Evolutionary conservation across 2,888 invertebrate genomes (phyloP).

Genomic region (Meteorus colon): DNA sequence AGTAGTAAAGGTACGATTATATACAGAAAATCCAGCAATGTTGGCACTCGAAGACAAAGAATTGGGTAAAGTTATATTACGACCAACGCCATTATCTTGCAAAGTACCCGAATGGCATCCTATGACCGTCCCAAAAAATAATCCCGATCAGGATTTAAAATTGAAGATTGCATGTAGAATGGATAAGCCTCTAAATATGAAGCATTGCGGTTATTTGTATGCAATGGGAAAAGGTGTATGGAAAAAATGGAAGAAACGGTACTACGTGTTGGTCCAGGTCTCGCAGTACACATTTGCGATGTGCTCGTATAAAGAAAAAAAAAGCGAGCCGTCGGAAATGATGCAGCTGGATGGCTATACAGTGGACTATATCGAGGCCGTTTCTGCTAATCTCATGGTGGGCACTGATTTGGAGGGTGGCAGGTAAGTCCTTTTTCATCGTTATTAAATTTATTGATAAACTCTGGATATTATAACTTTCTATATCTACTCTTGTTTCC

Average conservation of each 20-base stretch:
- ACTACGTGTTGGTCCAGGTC: conserved; percentile 98
- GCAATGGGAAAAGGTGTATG: conserved; percentile 97
- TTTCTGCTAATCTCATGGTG: conserved; percentile 92
- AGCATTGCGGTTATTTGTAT: conserved; percentile 97
- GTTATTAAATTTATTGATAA: too few relatives aligned
- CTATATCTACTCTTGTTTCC: neutral
- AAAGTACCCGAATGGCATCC: conserved; percentile 99
- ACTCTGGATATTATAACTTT: too few relatives aligned
- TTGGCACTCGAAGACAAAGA: conserved; percentile 99
- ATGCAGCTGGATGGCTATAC: conserved; percentile 99
- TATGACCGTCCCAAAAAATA: conserved; percentile 95
- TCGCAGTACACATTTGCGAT: conserved; percentile 99
- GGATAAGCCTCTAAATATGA: conserved; percentile 99
- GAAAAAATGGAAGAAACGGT: conserved; percentile 99
- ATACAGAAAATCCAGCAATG: conserved; percentile 98
- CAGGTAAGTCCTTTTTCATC: conserved; percentile 57
- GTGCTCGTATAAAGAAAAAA: conserved; percentile 99
- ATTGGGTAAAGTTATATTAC: conserved; percentile 92
- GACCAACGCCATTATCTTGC: conserved; percentile 90
- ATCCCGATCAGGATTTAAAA: conserved; percentile 94
- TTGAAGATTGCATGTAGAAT: conserved; percentile 98
- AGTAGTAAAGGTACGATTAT: conserved; percentile 97
- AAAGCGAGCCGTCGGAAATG: conserved; percentile 99
- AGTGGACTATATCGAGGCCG: conserved; percentile 98
- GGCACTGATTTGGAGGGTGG: conserved; percentile 81